A percentile compares a stretch with the other conserved stretches of the same genome.
Conservation (phyloP, 2,113 vertebrate species). For the Gracilinanus agilis region DNA sequence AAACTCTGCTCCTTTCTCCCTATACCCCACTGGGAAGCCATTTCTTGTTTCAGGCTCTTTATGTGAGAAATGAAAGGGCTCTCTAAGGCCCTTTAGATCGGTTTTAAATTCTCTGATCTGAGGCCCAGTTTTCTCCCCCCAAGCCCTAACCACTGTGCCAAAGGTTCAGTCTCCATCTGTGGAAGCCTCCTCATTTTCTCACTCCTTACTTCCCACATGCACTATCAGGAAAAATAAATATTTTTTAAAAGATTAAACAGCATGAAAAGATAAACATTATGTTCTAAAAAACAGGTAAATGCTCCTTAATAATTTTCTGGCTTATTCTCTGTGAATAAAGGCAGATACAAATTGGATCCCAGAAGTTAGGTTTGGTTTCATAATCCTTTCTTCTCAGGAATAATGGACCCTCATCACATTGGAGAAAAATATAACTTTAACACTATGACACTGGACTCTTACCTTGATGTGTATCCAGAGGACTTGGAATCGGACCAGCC, state of each 20-base stretch:
- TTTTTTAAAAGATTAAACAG: background rate
- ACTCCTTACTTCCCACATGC: constrained; percentile 23
- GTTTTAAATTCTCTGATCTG: background rate
- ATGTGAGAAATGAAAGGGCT: background rate
- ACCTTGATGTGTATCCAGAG: constrained; percentile 97
- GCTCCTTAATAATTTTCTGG: background rate
- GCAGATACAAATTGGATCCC: background rate
- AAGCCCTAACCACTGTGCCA: background rate
- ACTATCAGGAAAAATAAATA: constrained; percentile 42
- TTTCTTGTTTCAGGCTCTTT: background rate
- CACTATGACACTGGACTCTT: constrained; percentile 68
- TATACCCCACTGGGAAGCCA: background rate
- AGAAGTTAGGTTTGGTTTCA: constrained; percentile 17
- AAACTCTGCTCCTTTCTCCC: background rate
- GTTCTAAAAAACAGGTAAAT: background rate
- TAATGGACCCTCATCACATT: background rate
- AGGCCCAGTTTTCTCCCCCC: background rate
- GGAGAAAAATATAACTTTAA: accelerated
- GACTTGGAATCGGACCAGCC: constrained; percentile 86
- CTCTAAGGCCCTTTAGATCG: no score
- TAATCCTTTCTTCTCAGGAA: background rate
- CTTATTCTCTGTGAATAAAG: background rate
- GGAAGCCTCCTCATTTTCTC: background rate
- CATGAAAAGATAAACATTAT: background rate
- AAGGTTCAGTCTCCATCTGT: background rate